Evolutionary conservation across 2,888 invertebrate species (phyloP), one percentile per base, ranked within the genome.

Genomic region (Microplitis manilae): DNA sequence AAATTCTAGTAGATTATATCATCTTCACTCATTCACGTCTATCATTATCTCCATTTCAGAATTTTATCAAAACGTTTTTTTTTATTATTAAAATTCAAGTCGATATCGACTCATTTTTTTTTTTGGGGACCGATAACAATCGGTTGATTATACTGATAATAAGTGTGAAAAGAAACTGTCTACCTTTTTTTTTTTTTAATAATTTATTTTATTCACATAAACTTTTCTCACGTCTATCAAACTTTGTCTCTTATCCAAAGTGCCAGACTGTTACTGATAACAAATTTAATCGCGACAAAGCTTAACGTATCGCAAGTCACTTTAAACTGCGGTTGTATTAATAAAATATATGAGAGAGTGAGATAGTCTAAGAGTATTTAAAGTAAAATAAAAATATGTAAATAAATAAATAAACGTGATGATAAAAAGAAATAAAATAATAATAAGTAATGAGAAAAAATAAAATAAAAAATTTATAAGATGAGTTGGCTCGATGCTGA

Each of bases 211-310:
- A 50, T 62, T 62, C 7, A 62, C 8, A 62, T 6, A n/a, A 17
- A 8, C 8, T 62, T 15, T 62, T 62, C 20, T 8, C 20, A 20
- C 62, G n/a, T 62, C 62, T 62, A 62, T 62, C 62, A 62, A 62
- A 77, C 40, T 62, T 65, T n/a, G 41, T 6, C 17, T 61, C 68
- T 77, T 73, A 73, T 69, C 73, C 65, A 40, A 68, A 72, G n/a
- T 68, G 20, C 30, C 71, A 75, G 77, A 50, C 65, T 41, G 40
- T 15, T 38, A 13, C 72, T 69, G 78, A 78, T 78, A 78, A 78
- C n/a, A 70, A 38, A 75, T 72, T 78, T 75, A 75, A 78, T 75
- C 78, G 64, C 68, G 62, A 50, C 68, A 38, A 61, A 59, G 50
- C 77, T 59, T 60, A 38, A 68, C 69, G 72, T 41, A 64, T 72